Evolutionary conservation across 2,888 invertebrate genomes (phyloP), one percentile per base, ranked within the genome.

Genomic region (Diarsia mendica): DNA sequence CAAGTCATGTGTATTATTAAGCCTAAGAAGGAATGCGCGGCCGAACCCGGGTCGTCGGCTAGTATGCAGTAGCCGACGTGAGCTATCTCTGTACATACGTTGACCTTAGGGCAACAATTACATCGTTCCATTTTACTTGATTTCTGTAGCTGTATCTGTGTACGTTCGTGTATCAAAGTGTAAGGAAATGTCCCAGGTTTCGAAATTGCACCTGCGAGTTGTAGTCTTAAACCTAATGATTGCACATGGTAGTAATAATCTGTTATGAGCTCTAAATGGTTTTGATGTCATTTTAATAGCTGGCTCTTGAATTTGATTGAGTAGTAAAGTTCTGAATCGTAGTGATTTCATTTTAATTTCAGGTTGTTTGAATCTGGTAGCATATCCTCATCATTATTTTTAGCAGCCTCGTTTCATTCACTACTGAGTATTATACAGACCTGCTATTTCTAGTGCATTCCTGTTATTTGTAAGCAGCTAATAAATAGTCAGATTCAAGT

Each of bases 1-100:
- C 89, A 88, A 90, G 92, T 93, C 93, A 94, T 94, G 94, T 94
- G 95, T 96, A 95, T 95, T 96, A 96, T 96, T 96, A 96, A 91
- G 93, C 94, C 94, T 90, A 94, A 95, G 94, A 95, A 94, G 96
- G 96, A 95, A 95, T 95, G 95, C 88, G 88, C 90, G 88, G 91
- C 91, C 92, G 91, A 92, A 92, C 91, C 89, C 91, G 91, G 95
- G 95, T 95, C 95, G 94, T 91, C 90, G 91, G 92, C 93, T 91
- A 92, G 91, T 83, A 83, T 90, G 90, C 92, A 92, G 94, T 94
- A 94, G 95, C 93, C 84, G 88, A 88, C 90, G 88, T 91, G 80
- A 78, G 79, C 77, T 79, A 79, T 84, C 83, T 83, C 82, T 49
- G 80, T 83, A 89, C 89, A 86, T 84, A 79, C 84, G 83, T 88